Base-by-base conservation (phyloP, 2,113 vertebrate species). In the Capreolus pygargus region DNA sequence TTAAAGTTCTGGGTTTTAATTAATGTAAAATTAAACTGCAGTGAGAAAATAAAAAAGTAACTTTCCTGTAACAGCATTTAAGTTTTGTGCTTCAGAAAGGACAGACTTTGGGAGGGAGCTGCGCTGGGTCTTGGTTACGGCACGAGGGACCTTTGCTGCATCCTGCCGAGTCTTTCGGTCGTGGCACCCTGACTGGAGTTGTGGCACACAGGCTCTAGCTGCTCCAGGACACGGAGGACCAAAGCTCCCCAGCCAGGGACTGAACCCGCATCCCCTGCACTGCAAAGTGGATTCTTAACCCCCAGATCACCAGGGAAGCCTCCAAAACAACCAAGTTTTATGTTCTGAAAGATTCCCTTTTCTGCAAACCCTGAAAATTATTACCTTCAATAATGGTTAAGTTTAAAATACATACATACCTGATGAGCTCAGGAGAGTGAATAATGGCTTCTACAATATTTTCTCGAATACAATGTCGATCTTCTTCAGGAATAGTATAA, bases 391-490 rank as follows among this genome's bases (percentile, higher is more conserved):
- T 19, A 89, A 94, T n/a, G 15, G 15, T 1, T 86, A 94, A 50
- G n/a, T 91, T 94, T 76, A 15, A 94, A 97, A 67, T 30, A 58
- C 7, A 85, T 15, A 86, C 30, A 98, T 99, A 99, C 99, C 99
- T 99, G 98, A 99, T 99, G 96, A 99, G 99, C 98, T 99, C 99
- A 52, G 99, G 99, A 96, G 99, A 99, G 70, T 99, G 99, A 98
- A 99, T 99, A 98, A 99, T 99, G 96, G 99, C 99, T 99, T 99
- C 99, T 99, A 99, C 99, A 92, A 99, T 99, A 98, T 99, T 99
- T 98, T 99, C 99, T 98, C 99, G 99, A 98, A 99, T 99, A 98
- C 99, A 99, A 96, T 99, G 99, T 85, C 99, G 99, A 86, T 99
- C 99, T 98, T 99, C 99, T 57, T 99, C 99, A 0, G 99, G 99